Evolutionary conservation across 2,797 vertebrate genomes (phyloP).

Genomic region (Acipenser oxyrinchus): DNA sequence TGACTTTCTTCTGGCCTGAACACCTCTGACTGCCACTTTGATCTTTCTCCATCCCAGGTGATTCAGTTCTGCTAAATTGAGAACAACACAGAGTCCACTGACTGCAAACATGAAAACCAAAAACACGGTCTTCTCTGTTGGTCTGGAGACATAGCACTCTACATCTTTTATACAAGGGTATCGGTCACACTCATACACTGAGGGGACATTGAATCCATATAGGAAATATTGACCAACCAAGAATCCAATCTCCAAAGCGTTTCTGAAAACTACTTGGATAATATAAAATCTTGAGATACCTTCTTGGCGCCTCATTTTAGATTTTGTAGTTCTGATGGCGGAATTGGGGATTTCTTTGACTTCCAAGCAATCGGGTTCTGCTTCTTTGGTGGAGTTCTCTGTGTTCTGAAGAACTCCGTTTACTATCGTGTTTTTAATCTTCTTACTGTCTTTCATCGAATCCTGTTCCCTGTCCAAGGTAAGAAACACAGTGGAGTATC

Average conservation of each 20-base stretch:
- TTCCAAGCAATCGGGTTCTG: constrained; percentile 91
- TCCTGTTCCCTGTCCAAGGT: constrained; percentile 90
- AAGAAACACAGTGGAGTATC: constrained; percentile 91
- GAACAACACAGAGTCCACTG: constrained; percentile 92
- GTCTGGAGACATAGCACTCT: constrained; percentile 96
- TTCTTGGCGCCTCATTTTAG: constrained; percentile 95
- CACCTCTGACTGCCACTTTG: constrained; percentile 93
- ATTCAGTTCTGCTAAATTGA: constrained; percentile 97
- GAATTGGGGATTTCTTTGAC: constrained; percentile 88
- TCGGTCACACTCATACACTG: constrained; percentile 93
- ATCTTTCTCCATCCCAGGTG: constrained; percentile 98
- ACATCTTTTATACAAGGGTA: constrained; percentile 99
- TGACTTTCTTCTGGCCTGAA: constrained; percentile 94
- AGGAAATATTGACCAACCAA: constrained; percentile 97
- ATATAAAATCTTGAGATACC: constrained; percentile 98
- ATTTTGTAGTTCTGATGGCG: constrained; percentile 76
- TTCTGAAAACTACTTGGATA: constrained; percentile 98
- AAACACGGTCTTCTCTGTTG: constrained; percentile 98
- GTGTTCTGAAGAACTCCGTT: constrained; percentile 98
- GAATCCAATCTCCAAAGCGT: constrained; percentile 96
- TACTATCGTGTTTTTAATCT: constrained; percentile 94
- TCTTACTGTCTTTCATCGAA: constrained; percentile 90
- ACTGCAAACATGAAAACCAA: constrained; percentile 99
- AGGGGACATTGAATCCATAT: constrained; percentile 96
- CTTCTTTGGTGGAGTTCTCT: constrained; percentile 92